Percentiles rank a stretch among this genome's conserved stretches.
Conservation (phyloP, 2,888 invertebrate genomes). For the Odontocerum albicorne region DNA sequence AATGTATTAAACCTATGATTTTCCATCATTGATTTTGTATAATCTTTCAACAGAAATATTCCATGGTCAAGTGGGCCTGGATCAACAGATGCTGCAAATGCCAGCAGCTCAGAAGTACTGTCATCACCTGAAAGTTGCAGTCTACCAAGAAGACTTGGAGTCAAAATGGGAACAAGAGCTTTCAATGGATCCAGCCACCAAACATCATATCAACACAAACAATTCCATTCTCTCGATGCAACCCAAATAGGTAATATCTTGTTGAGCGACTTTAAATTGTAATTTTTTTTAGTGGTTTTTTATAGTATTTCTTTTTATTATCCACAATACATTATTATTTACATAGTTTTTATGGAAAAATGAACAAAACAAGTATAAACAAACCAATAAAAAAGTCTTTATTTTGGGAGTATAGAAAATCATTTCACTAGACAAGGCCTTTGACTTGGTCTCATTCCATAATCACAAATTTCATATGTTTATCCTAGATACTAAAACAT, state of each 20-base stretch:
- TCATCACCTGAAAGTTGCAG: constrained; percentile 56
- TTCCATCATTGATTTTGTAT: not conserved
- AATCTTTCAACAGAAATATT: constrained; percentile 1
- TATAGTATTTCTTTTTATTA: not conserved
- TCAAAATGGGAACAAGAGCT: constrained; percentile 75
- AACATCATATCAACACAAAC: constrained; percentile 44
- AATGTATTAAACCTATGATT: not conserved
- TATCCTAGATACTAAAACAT: too few relatives aligned
- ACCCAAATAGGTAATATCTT: constrained; percentile 38
- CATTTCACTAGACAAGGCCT: too few relatives aligned
- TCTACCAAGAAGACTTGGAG: constrained; percentile 63
- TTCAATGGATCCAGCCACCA: constrained; percentile 51
- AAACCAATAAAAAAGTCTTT: too few relatives aligned
- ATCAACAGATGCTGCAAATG: constrained; percentile 27
- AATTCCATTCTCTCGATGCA: constrained; percentile 39
- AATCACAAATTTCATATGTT: too few relatives aligned
- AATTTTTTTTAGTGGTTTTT: not conserved
- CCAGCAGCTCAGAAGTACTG: constrained; percentile 45
- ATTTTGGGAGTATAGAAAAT: too few relatives aligned
- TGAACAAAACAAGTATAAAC: too few relatives aligned
- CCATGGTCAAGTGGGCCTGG: constrained; percentile 12
- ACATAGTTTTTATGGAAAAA: too few relatives aligned
- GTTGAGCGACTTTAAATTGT: not conserved
- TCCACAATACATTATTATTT: not conserved
- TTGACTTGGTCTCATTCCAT: too few relatives aligned